phyloP scores from a whole-genome alignment of 2,797 vertebrate genomes.

The Etheostoma perlongum region DNA sequence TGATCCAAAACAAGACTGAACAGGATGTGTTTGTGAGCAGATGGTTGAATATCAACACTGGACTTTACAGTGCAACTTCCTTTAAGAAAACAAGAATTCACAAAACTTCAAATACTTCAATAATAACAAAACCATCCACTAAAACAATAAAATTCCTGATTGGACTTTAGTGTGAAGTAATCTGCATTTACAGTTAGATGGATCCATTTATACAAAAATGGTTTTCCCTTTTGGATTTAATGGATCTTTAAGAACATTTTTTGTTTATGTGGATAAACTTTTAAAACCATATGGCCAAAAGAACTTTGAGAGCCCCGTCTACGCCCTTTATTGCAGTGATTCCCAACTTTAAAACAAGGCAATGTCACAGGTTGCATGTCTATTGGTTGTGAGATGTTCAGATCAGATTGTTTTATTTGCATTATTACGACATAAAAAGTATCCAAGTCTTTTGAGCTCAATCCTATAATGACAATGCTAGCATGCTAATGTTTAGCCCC shows the following conservation, averaged over 20 bases:
- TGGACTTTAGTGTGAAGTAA: neutral
- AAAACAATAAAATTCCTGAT: neutral
- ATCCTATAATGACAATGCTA: too few relatives aligned
- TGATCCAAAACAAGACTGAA: neutral
- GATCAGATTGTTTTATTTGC: too few relatives aligned
- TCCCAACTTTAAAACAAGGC: too few relatives aligned
- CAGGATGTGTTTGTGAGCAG: neutral
- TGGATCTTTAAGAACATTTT: neutral
- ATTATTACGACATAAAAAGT: too few relatives aligned
- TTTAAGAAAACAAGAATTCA: neutral
- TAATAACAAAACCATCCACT: conserved; percentile 13
- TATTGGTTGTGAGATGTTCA: neutral
- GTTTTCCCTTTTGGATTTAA: neutral
- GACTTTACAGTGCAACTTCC: conserved; percentile 22
- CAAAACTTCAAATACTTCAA: neutral
- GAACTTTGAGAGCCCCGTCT: too few relatives aligned
- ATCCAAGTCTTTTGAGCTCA: neutral
- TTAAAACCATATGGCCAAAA: neutral
- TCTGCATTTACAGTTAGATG: neutral
- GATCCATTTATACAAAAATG: neutral
- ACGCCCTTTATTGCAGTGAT: too few relatives aligned
- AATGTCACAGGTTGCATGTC: neutral
- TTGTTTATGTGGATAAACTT: neutral
- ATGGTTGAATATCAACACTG: conserved; percentile 30
- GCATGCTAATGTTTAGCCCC: neutral